Evolutionary conservation across 2,797 vertebrate genomes (phyloP).

Genomic region (Etheostoma perlongum): DNA sequence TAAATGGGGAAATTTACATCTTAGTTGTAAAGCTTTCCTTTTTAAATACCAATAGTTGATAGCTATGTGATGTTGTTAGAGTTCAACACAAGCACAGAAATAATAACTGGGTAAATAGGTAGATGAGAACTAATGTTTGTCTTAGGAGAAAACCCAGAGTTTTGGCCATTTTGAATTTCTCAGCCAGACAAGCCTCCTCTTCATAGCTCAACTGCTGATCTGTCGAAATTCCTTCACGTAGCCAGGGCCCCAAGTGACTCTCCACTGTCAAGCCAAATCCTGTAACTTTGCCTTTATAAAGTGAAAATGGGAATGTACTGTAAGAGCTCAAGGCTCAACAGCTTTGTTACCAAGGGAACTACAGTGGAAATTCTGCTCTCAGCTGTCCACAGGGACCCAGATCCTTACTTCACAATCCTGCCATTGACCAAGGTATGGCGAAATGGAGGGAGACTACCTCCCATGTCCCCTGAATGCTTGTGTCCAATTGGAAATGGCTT

Average conservation of each 20-base stretch:
- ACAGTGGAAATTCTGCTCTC: constrained; percentile 54
- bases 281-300: constrained; percentile 70
- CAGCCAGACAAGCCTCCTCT: constrained; percentile 28
- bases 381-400: constrained; percentile 53
- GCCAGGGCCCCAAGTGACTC: constrained; percentile 58
- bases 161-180: constrained; percentile 35
- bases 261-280: constrained; percentile 73
- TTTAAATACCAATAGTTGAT: not conserved
- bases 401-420: constrained; percentile 55
- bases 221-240: constrained; percentile 75
- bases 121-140: not conserved
- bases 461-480: constrained; percentile 48
- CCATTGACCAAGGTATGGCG: constrained; percentile 51
- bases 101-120: not conserved
- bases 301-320: constrained; percentile 74
- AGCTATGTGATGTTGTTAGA: not conserved
- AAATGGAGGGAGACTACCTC: constrained; percentile 55
- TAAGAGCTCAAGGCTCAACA: constrained; percentile 68
- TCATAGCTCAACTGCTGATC: constrained; percentile 60
- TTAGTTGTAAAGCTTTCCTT: not conserved
- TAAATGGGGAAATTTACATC: not conserved
- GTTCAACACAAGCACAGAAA: not conserved
- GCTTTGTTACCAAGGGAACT: constrained; percentile 79
- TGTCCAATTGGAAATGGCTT: constrained; percentile 58
- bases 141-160: not conserved